Evolutionary conservation across 2,888 invertebrate genomes (phyloP).

Genomic region (Cephus nigrinus): DNA sequence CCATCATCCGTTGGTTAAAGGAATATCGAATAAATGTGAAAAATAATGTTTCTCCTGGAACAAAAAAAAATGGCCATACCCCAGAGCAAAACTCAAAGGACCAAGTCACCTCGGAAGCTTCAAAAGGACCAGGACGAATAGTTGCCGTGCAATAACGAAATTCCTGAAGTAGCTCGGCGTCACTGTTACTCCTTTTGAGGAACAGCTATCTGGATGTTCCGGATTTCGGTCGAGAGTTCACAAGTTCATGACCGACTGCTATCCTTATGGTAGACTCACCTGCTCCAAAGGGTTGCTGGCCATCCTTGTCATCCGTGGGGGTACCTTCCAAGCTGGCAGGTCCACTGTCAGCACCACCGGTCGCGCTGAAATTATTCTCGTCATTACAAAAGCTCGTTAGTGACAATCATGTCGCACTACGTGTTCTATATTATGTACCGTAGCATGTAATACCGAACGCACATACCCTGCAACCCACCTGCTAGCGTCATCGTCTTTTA

Average conservation of each 20-base stretch:
- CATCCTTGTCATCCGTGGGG: conserved; percentile 83
- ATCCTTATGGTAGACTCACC: conserved; percentile 67
- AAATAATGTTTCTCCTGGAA: not conserved
- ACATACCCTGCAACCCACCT: conserved; percentile 60
- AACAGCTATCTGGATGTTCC: not conserved
- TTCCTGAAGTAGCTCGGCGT: not conserved
- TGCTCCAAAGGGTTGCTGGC: conserved; percentile 76
- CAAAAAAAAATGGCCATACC: not conserved
- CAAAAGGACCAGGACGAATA: not conserved
- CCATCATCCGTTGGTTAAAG: not conserved
- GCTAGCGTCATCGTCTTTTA: conserved; percentile 87
- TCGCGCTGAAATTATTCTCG: conserved; percentile 74
- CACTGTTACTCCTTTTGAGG: not conserved
- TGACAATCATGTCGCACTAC: not conserved
- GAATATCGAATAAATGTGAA: not conserved
- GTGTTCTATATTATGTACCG: conserved; percentile 15
- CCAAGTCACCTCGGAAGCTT: not conserved
- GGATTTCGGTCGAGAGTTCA: not conserved
- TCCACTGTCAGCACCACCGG: conserved; percentile 90
- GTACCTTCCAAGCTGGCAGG: conserved; percentile 82
- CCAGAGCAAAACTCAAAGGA: not conserved
- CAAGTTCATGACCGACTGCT: not conserved
- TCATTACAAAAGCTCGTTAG: not conserved
- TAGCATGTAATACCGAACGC: conserved; percentile 42
- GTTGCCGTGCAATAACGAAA: not conserved